Evolutionary conservation across 2,888 invertebrate species (phyloP), one percentile per base, ranked within the genome.

Genomic region (Erannis defoliaria): DNA sequence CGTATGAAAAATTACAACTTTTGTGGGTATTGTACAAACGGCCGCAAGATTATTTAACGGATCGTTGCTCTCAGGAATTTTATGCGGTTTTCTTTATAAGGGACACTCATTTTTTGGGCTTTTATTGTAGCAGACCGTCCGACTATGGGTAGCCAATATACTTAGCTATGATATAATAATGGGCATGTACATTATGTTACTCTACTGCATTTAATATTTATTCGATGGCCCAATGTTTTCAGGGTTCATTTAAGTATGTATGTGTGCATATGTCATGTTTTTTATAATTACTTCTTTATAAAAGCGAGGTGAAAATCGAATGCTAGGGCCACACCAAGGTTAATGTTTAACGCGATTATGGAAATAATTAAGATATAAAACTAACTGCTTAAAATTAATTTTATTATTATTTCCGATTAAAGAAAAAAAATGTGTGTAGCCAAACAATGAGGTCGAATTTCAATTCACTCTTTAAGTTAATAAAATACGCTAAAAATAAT

Each of bases 11-110:
- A 72, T 72, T 64, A 73, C 67, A 45, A 67, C 73, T 77, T 75
- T 76, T 74, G 73, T 71, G 73, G 71, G 69, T 76, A 69, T 73
- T 62, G 74, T 74, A 70, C 64, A 70, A 77, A 79, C 70, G 76
- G 78, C 75, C 76, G 66, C 72, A 71, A 75, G 69, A 78, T 77
- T 80, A 84, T 82, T 84, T 82, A 75, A 77, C 77, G 80, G 77
- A 74, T 81, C 78, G 78, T 73, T 82, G 81, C 73, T 68, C 67
- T 70, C 62, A 72, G 70, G 73, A 73, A 66, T 78, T 78, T 66
- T 67, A 62, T 70, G 73, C 66, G 75, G 73, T 72, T 73, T 75
- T 72, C 65, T 76, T 71, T 76, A 64, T 69, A 68, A 61, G 66
- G 35, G 60, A 49, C 57, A 43, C 68, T 56, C 29, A 66, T 64